A percentile compares a stretch with the other conserved stretches of the same genome.
Evolutionary conservation across 1,140 invertebrate species (phyloP).

Genomic region (Zaprionus taronus): DNA sequence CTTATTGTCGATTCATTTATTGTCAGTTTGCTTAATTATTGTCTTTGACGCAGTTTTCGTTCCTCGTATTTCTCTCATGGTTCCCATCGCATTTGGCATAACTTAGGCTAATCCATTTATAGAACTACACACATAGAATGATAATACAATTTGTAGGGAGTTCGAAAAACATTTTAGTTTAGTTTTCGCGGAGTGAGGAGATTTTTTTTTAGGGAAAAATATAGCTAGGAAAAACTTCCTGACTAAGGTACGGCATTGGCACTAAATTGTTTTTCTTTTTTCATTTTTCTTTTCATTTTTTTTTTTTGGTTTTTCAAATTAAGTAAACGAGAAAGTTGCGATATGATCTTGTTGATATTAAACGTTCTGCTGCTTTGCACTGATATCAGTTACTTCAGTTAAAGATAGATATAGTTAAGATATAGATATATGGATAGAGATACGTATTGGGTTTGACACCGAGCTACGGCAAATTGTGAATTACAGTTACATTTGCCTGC

Average conservation of each 20-base stretch:
- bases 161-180: neutral
- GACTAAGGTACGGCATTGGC: constrained; percentile 69
- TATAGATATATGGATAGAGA: constrained; percentile 48
- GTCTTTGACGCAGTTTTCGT: constrained; percentile 73
- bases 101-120: constrained; percentile 30
- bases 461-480: constrained; percentile 40
- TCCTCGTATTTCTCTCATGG: constrained; percentile 12
- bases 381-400: constrained; percentile 73
- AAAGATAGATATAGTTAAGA: constrained; percentile 44
- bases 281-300: constrained; percentile 12
- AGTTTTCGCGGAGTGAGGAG: neutral
- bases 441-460: constrained; percentile 48
- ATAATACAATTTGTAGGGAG: constrained; percentile 44
- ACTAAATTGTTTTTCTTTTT: constrained; percentile 50
- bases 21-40: constrained; percentile 64
- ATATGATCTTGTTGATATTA: constrained; percentile 73
- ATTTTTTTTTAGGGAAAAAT: neutral
- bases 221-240: neutral
- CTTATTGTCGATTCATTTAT: constrained; percentile 71
- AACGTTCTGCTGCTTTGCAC: constrained; percentile 62
- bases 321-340: constrained; percentile 39
- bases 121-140: constrained; percentile 27
- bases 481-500: constrained; percentile 42
- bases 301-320: neutral
- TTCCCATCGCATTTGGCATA: constrained; percentile 4